Evolutionary conservation across 2,888 invertebrate species (phyloP), one percentile per base, ranked within the genome.

Genomic region (Mesopsocus fuscifrons): DNA sequence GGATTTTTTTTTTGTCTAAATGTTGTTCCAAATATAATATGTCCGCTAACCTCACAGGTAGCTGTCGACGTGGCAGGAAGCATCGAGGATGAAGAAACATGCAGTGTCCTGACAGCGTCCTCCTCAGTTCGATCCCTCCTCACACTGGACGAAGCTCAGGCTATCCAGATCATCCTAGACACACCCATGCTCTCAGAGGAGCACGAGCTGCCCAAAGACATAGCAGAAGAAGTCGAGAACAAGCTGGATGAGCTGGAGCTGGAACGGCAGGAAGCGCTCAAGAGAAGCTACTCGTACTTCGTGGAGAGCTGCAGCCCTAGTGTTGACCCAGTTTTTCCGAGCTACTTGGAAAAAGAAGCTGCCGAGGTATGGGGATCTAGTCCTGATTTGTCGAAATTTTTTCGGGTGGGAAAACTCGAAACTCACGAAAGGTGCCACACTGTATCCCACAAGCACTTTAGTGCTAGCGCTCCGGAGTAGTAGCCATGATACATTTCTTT

Each of bases 121-220:
- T 50, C 11, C 53, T 55, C 64, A 50, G 55, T 71, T 38, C 67
- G 68, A 4, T 60, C 62, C 49, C 65, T 68, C 59, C 53, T 69
- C 33, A 63, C 65, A 11, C 57, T 78, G 3, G 71, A 72, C 55
- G 77, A 79, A 57, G 78, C 80, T 55, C 79, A 79, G 57, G 77
- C 77, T 17, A 59, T 81, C 30, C 71, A 73, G 57, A 75, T 74
- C 32, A 78, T 81, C 50, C 60, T 81, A 34, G 68, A 53, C 6
- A 52, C 53, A 8, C 44, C 49, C 11, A 46, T 47, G 4, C 34
- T 67, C 17, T 69, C 66, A 57, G 56, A 60, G 58, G n/a, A n/a
- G n/a, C n/a, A n/a, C n/a, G n/a, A n/a, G n/a, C n/a, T n/a, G n/a
- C 47, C 54, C 55, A 26, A 26, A 11, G 26, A 42, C 56, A 47